Evolutionary conservation across 2,888 invertebrate species (phyloP).

Genomic region (Penaeus monodon): DNA sequence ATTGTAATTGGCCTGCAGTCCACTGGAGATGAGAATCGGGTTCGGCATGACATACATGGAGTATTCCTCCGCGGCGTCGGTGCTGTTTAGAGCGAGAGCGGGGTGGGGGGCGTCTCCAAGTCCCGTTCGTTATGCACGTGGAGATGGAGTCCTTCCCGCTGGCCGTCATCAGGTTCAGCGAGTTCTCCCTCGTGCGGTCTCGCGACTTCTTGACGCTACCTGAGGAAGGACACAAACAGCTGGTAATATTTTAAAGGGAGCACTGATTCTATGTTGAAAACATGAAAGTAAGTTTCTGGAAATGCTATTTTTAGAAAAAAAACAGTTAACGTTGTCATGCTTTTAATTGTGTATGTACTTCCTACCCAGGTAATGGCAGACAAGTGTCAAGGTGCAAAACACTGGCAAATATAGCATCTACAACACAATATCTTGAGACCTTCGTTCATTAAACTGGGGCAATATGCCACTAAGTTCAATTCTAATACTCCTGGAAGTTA

Average conservation of each 20-base stretch:
- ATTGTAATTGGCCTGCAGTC: constrained; percentile 9
- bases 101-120: constrained; percentile 29
- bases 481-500: no score
- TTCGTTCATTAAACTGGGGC: no score
- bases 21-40: constrained; percentile 10
- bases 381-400: no score
- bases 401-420: no score
- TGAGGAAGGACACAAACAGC: neutral
- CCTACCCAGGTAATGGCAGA: no score
- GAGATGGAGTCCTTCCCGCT: constrained; percentile 37
- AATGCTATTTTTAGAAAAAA: no score
- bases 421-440: no score
- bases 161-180: neutral
- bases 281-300: neutral
- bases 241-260: neutral
- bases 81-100: constrained; percentile 26
- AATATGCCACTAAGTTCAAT: no score
- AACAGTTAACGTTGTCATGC: no score
- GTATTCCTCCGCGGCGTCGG: constrained; percentile 14
- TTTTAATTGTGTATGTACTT: no score
- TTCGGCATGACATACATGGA: constrained; percentile 19
- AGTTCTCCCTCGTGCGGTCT: constrained; percentile 40
- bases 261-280: neutral
- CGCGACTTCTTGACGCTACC: constrained; percentile 45
- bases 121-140: constrained; percentile 20